phyloP scores from a whole-genome alignment of 2,888 invertebrate genomes.

The Dynastes hyllus region DNA sequence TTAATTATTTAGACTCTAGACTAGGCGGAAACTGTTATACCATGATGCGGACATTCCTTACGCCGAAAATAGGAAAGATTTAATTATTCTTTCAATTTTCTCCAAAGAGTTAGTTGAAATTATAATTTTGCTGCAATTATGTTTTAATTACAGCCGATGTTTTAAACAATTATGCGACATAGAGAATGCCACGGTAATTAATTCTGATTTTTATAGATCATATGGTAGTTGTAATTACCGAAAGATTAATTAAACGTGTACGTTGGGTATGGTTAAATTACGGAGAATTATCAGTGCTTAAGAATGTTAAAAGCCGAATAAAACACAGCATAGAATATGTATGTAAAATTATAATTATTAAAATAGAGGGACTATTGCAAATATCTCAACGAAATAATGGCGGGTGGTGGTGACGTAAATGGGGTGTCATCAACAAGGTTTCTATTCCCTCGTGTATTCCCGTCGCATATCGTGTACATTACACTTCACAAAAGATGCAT shows the following conservation, averaged over 20 bases:
- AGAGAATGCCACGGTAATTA: background rate
- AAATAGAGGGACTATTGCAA: too few relatives aligned
- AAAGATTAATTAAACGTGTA: background rate
- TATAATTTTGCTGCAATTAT: conserved; percentile 28
- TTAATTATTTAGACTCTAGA: conserved; percentile 34
- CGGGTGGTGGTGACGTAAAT: too few relatives aligned
- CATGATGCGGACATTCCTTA: conserved; percentile 31
- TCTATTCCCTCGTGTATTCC: too few relatives aligned
- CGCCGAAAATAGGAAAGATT: conserved; percentile 24
- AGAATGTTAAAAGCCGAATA: background rate
- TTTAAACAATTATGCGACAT: conserved; percentile 27
- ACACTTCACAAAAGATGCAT: too few relatives aligned
- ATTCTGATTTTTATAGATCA: background rate
- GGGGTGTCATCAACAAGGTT: too few relatives aligned
- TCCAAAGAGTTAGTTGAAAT: conserved; percentile 16
- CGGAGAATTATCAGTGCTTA: background rate
- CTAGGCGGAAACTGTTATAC: conserved; percentile 42
- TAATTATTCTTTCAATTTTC: conserved; percentile 34
- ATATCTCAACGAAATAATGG: too few relatives aligned
- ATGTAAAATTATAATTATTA: too few relatives aligned
- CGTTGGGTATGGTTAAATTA: background rate
- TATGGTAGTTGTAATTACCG: conserved; percentile 18
- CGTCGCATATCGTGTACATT: too few relatives aligned
- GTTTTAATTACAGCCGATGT: conserved; percentile 21
- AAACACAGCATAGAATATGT: too few relatives aligned